Evolutionary conservation across 2,888 invertebrate genomes (phyloP).

Genomic region (Drosophila colorata): DNA sequence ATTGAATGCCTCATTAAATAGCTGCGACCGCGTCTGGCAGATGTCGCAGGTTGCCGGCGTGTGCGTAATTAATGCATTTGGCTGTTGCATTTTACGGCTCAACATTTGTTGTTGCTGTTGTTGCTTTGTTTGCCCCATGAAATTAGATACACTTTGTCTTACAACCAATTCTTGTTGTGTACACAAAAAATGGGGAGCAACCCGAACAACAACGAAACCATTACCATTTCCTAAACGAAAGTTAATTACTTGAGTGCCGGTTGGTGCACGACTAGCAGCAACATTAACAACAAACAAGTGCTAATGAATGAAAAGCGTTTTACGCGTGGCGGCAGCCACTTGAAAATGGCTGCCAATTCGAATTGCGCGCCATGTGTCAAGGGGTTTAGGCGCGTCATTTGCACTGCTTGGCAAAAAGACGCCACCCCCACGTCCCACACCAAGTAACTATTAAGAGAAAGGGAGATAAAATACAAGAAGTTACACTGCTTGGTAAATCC

Average conservation of each 20-base stretch:
- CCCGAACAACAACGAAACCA: slow-evolving; percentile 36
- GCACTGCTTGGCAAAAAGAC: slow-evolving; percentile 21
- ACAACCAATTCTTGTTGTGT: slow-evolving; percentile 67
- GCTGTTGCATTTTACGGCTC: slow-evolving; percentile 69
- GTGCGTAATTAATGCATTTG: slow-evolving; percentile 77
- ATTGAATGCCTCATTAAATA: slow-evolving; percentile 82
- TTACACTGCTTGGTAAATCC: neutral
- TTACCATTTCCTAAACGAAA: slow-evolving; percentile 70
- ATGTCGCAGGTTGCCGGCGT: slow-evolving; percentile 60
- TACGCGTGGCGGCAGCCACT: slow-evolving; percentile 36
- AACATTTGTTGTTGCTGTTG: slow-evolving; percentile 43
- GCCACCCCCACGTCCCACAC: neutral
- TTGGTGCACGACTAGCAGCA: neutral
- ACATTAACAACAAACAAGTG: slow-evolving; percentile 54
- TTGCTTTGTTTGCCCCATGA: slow-evolving; percentile 50
- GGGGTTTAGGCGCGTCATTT: slow-evolving; percentile 13
- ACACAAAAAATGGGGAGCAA: slow-evolving; percentile 63
- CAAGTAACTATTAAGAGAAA: neutral
- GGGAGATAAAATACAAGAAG: neutral
- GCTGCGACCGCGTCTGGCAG: slow-evolving; percentile 46
- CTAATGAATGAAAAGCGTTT: slow-evolving; percentile 70
- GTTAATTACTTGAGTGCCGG: slow-evolving; percentile 56
- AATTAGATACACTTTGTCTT: slow-evolving; percentile 74
- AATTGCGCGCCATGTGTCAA: slow-evolving; percentile 18
- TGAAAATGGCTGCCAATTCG: slow-evolving; percentile 22